Evolutionary conservation across 1,140 invertebrate species (phyloP).

Genomic region (Conus betulinus): DNA sequence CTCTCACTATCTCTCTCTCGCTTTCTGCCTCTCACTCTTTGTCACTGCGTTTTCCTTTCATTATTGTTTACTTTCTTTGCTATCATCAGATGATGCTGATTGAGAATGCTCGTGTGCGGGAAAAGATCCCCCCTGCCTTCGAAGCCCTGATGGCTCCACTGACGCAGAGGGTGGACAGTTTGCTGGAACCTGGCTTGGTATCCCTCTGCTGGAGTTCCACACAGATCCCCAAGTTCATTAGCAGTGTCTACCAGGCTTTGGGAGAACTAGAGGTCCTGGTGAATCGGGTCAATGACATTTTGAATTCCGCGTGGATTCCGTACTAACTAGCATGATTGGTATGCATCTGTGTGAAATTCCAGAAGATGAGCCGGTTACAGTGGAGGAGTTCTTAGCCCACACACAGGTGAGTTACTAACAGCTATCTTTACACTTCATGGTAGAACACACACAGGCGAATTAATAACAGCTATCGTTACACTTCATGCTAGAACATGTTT

Average conservation of each 20-base stretch:
- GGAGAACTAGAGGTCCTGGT: conserved; percentile 90
- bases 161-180: conserved; percentile 79
- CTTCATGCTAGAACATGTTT: not conserved
- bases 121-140: conserved; percentile 92
- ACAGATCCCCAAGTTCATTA: conserved; percentile 85
- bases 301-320: conserved; percentile 91
- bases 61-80: not conserved
- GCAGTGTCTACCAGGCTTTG: conserved; percentile 82
- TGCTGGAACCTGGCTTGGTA: conserved; percentile 86
- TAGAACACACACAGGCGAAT: not conserved
- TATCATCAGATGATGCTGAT: conserved; percentile 71
- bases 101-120: conserved; percentile 82
- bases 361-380: conserved; percentile 86
- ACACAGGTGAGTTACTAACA: conserved; percentile 75
- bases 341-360: conserved; percentile 87
- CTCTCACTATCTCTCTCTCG: not conserved
- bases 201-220: conserved; percentile 88
- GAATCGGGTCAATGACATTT: conserved; percentile 90
- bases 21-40: no score
- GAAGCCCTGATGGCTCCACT: conserved; percentile 90
- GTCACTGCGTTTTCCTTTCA: not conserved
- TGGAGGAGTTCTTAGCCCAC: conserved; percentile 90
- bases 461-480: not conserved
- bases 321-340: conserved; percentile 89
- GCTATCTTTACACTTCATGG: not conserved